phyloP scores from a whole-genome alignment of 2,113 vertebrate species.

The Hyaena hyaena region DNA sequence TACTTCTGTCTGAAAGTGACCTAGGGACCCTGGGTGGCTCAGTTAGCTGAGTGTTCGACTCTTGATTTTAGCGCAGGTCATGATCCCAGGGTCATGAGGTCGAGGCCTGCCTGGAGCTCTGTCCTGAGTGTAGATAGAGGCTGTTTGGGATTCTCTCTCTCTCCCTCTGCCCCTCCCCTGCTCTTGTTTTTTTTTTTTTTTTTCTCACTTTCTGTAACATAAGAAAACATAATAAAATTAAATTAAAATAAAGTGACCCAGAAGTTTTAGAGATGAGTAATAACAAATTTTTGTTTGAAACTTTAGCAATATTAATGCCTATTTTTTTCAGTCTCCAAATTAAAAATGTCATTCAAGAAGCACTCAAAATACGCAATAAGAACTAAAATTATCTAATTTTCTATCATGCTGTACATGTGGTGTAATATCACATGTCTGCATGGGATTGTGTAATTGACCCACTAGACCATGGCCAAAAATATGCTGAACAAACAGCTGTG shows the following conservation, averaged over 20 bases:
- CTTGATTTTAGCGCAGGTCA: too few relatives aligned
- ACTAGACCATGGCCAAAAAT: background rate
- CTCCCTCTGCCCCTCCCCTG: too few relatives aligned
- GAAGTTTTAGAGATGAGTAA: background rate
- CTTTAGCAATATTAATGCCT: background rate
- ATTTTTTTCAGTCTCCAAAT: background rate
- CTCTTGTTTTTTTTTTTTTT: too few relatives aligned
- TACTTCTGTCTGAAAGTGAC: background rate
- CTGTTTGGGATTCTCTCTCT: too few relatives aligned
- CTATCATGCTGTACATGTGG: too few relatives aligned
- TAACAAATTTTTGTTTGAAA: conserved; percentile 6
- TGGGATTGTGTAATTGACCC: background rate
- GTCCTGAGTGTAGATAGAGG: too few relatives aligned
- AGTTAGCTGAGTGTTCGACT: too few relatives aligned
- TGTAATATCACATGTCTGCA: background rate
- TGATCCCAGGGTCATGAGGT: too few relatives aligned
- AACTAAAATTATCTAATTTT: background rate
- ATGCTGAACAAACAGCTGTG: background rate
- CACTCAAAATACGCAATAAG: background rate
- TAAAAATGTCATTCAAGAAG: background rate
- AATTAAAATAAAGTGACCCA: background rate
- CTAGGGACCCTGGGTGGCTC: background rate
- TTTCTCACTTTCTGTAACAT: too few relatives aligned
- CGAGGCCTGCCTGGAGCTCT: too few relatives aligned
- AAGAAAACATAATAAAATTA: too few relatives aligned